These are phyloP conservation scores for Tiliqua scincoides DNA, from an alignment of 2,113 vertebrate species.

Conservation along the genomic window DNA sequence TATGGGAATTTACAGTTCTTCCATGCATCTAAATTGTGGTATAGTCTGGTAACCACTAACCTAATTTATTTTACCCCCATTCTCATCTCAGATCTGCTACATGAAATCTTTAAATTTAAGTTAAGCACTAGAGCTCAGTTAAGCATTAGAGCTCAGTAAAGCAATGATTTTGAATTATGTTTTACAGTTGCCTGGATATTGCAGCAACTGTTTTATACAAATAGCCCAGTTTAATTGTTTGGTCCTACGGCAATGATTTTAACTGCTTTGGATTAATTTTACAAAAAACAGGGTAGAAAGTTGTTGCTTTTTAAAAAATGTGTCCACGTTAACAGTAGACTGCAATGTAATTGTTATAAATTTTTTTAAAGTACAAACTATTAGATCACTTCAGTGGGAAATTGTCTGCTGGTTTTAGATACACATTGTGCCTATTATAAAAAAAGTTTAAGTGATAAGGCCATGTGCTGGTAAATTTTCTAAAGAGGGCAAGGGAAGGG, in stretches of 20 bases:
- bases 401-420: constrained; percentile 63
- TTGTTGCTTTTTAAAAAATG: constrained; percentile 56
- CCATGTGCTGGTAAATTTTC: constrained; percentile 75
- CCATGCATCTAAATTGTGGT: constrained; percentile 99
- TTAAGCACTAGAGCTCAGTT: constrained; percentile 70
- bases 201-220: constrained; percentile 68
- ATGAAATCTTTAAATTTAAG: constrained; percentile 73
- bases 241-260: constrained; percentile 67
- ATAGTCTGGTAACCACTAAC: constrained; percentile 84
- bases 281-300: constrained; percentile 60
- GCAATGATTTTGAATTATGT: constrained; percentile 71
- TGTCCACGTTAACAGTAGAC: constrained; percentile 75
- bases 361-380: constrained; percentile 65
- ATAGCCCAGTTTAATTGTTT: constrained; percentile 73
- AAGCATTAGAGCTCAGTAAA: constrained; percentile 72
- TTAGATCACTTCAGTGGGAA: constrained; percentile 76
- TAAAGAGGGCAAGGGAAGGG: constrained; percentile 62
- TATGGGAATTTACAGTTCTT: constrained; percentile 99
- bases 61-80: constrained; percentile 81
- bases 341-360: constrained; percentile 68
- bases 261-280: constrained; percentile 17
- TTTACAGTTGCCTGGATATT: constrained; percentile 73
- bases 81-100: constrained; percentile 78
- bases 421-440: constrained; percentile 74
- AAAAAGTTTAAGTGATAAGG: constrained; percentile 74